Conservation (phyloP, 1,140 invertebrate genomes). For the Helicoverpa zea region DNA sequence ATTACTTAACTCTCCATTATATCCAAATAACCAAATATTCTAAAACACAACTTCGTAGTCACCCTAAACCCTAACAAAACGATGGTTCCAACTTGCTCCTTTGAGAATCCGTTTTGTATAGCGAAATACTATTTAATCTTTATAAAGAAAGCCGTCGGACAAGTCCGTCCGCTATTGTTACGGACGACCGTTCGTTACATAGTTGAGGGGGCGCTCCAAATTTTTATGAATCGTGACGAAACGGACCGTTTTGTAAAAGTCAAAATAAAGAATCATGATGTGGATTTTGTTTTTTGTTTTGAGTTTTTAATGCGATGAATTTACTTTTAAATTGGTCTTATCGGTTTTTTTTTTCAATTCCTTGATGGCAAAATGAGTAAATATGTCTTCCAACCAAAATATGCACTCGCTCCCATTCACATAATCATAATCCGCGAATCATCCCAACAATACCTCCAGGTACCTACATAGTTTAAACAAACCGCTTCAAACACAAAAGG, state of each 20-base stretch:
- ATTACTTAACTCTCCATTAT: background rate
- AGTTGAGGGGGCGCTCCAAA: constrained; percentile 51
- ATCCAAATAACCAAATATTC: background rate
- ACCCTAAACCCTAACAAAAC: constrained; percentile 58
- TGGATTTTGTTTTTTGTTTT: constrained; percentile 9
- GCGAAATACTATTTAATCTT: constrained; percentile 77
- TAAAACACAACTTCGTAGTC: background rate
- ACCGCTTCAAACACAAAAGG: constrained; percentile 60
- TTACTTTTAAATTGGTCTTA: too few relatives aligned
- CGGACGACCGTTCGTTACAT: constrained; percentile 65
- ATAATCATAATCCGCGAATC: constrained; percentile 44
- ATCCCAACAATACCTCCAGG: constrained; percentile 10
- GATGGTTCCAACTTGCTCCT: constrained; percentile 69
- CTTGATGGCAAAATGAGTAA: too few relatives aligned
- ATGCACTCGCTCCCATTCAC: background rate
- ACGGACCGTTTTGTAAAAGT: constrained; percentile 32
- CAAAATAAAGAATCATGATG: constrained; percentile 30
- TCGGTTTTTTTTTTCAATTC: too few relatives aligned
- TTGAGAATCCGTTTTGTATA: constrained; percentile 64
- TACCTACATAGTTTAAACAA: constrained; percentile 68
- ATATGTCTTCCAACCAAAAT: background rate
- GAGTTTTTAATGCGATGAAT: background rate
- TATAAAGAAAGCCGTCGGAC: constrained; percentile 73
- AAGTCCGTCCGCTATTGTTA: constrained; percentile 62
- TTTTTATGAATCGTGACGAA: constrained; percentile 53